phyloP scores from a whole-genome alignment of 2,797 vertebrate genomes.

The Arnoldichthys spilopterus region DNA sequence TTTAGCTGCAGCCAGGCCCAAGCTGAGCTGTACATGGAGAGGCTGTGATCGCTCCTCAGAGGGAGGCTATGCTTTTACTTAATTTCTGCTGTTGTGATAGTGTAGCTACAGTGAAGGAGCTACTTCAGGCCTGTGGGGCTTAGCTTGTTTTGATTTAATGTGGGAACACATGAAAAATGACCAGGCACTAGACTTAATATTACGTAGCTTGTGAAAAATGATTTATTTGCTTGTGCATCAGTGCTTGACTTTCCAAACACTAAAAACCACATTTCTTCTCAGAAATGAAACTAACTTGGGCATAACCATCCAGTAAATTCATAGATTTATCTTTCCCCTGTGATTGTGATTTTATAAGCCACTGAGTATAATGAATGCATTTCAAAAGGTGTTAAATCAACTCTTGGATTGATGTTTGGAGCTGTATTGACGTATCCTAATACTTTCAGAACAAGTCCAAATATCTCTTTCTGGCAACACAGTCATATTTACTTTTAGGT shows the following conservation, averaged over 20 bases:
- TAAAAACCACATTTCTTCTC: background rate
- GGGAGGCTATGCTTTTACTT: conserved; percentile 13
- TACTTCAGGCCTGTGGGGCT: conserved; percentile 10
- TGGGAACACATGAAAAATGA: conserved; percentile 20
- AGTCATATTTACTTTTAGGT: conserved; percentile 28
- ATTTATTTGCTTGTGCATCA: conserved; percentile 19
- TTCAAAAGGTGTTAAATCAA: conserved; percentile 19
- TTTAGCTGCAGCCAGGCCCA: conserved; percentile 43
- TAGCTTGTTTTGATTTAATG: conserved; percentile 24
- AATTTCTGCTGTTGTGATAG: conserved; percentile 25
- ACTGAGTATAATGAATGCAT: conserved; percentile 3
- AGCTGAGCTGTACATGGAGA: conserved; percentile 40
- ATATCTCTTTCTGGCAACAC: conserved; percentile 30
- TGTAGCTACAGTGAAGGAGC: conserved; percentile 17
- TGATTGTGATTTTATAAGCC: conserved; percentile 23
- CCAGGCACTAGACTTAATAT: background rate
- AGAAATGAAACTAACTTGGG: conserved; percentile 8
- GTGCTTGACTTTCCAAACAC: conserved; percentile 19
- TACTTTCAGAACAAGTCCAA: conserved; percentile 4
- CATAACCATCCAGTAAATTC: conserved; percentile 31
- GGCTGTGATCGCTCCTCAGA: conserved; percentile 43
- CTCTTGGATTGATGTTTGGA: conserved; percentile 15
- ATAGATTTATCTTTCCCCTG: conserved; percentile 8
- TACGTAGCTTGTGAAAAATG: conserved; percentile 7
- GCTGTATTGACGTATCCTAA: background rate